phyloP scores from a whole-genome alignment of 2,797 vertebrate species.

The Falco peregrinus region DNA sequence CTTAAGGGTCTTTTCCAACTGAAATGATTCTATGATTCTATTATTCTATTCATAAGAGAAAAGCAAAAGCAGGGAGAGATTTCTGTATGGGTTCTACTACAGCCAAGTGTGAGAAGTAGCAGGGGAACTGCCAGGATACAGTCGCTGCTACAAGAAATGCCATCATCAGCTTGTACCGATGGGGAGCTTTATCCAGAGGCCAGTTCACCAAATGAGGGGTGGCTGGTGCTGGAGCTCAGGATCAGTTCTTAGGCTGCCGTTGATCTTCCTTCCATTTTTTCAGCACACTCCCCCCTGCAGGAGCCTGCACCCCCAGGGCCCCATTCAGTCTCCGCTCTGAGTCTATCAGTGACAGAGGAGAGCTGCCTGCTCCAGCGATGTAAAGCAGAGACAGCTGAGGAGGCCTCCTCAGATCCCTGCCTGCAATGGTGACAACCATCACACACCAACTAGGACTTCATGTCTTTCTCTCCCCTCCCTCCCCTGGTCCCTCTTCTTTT shows the following conservation, averaged over 20 bases:
- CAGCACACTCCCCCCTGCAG: neutral
- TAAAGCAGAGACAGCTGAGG: neutral
- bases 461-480: neutral
- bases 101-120: neutral
- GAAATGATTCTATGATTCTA: too few species aligned
- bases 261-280: neutral
- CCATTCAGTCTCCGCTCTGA: neutral
- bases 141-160: neutral
- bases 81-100: neutral
- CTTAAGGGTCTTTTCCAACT: too few species aligned
- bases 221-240: neutral
- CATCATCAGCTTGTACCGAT: neutral
- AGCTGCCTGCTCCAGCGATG: fast-evolving
- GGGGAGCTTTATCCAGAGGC: neutral
- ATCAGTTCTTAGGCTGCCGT: neutral
- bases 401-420: neutral
- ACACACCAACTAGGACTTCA: neutral
- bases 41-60: neutral
- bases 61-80: neutral
- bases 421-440: neutral
- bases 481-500: neutral
- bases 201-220: neutral
- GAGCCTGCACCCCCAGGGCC: neutral
- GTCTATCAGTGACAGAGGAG: fast-evolving
- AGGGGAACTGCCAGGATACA: neutral